A percentile compares a stretch with the other conserved stretches of the same genome.
Evolutionary conservation across 2,888 invertebrate species (phyloP).

Genomic region (Theretra japonica): DNA sequence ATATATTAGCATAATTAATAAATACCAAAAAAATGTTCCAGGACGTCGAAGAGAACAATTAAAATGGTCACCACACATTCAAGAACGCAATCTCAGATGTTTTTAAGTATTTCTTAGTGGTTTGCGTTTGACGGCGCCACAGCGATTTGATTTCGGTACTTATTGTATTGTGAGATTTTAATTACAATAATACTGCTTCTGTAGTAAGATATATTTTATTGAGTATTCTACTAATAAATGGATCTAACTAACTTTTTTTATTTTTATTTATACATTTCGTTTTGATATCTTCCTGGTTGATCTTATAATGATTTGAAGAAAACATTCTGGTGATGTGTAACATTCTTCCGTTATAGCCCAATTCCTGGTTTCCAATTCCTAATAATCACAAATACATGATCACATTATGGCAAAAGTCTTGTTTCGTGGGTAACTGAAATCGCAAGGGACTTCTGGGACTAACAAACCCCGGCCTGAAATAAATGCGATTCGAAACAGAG

Average conservation of each 20-base stretch:
- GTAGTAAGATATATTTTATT: constrained; percentile 15
- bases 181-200: constrained; percentile 14
- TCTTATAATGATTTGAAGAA: no score
- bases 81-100: constrained; percentile 25
- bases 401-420: no score
- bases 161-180: constrained; percentile 22
- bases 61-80: constrained; percentile 1
- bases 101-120: not conserved
- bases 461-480: no score
- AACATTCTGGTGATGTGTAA: no score
- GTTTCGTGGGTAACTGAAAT: no score
- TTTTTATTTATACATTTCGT: not conserved
- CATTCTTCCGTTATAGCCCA: no score
- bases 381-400: no score
- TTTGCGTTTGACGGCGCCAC: not conserved
- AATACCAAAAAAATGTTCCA: constrained; percentile 44
- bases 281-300: not conserved
- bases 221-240: constrained; percentile 9
- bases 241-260: not conserved
- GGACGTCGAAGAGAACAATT: constrained; percentile 67
- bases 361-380: no score
- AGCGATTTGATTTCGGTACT: not conserved
- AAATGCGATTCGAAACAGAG: no score
- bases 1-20: no score
- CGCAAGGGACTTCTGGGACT: no score